Evolutionary conservation across 2,888 invertebrate genomes (phyloP).

Genomic region (Lochmaea crataegi): DNA sequence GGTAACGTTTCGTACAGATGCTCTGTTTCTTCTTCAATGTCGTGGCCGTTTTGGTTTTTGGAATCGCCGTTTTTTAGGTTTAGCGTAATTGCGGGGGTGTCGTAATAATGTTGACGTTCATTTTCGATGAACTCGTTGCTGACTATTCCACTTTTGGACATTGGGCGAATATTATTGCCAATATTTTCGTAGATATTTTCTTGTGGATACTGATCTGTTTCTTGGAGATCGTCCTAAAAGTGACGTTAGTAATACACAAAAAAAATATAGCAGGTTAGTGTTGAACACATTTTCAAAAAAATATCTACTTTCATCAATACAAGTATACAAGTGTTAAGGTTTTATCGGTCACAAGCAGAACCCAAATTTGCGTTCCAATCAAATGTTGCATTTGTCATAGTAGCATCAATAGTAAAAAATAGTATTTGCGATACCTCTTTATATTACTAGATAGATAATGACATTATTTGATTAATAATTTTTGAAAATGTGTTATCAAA

Average conservation of each 20-base stretch:
- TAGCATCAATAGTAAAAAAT: no score
- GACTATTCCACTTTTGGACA: conserved; percentile 46
- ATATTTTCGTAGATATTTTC: conserved; percentile 55
- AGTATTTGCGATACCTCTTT: no score
- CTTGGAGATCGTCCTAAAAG: conserved; percentile 59
- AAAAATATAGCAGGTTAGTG: conserved; percentile 32
- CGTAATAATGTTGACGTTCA: conserved; percentile 56
- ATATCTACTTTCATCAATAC: no score
- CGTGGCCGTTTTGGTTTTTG: conserved; percentile 47
- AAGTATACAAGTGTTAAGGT: no score
- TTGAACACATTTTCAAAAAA: conserved; percentile 36
- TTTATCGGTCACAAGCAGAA: no score
- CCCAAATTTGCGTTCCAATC: no score
- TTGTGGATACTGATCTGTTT: conserved; percentile 47
- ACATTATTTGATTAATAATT: neutral
- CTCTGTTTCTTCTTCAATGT: conserved; percentile 41
- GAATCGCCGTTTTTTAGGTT: conserved; percentile 41
- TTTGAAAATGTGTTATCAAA: conserved; percentile 39
- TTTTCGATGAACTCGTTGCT: conserved; percentile 55
- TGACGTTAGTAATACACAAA: conserved; percentile 53
- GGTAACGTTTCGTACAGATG: conserved; percentile 54
- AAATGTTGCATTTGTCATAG: no score
- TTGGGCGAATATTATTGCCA: conserved; percentile 39
- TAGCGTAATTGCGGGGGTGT: conserved; percentile 42
- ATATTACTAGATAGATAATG: no score